Evolutionary conservation across 2,888 invertebrate species (phyloP), one percentile per base, ranked within the genome.

Genomic region (Sminthurides aquaticus): DNA sequence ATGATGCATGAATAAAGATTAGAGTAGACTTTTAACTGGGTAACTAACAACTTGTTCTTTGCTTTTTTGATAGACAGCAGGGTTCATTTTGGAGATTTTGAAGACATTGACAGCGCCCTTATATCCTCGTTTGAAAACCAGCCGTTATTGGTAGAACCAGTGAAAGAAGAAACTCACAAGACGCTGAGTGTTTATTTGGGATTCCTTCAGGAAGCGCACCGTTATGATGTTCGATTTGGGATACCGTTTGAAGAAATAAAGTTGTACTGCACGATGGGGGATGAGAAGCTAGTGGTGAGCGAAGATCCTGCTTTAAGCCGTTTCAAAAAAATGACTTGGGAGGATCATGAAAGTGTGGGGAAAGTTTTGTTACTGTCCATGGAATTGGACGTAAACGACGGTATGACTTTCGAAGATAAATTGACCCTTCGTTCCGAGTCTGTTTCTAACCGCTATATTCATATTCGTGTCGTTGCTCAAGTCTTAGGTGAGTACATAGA

Each of bases 21-120:
- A n/a, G n/a, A n/a, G n/a, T n/a, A n/a, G n/a, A n/a, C n/a, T n/a
- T n/a, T n/a, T n/a, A n/a, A n/a, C n/a, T n/a, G n/a, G n/a, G n/a
- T n/a, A n/a, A n/a, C n/a, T n/a, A n/a, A n/a, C n/a, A n/a, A n/a
- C n/a, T n/a, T n/a, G n/a, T n/a, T n/a, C n/a, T n/a, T n/a, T n/a
- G n/a, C 34, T 29, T 26, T 48, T n/a, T 48, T 59, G 62, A 0
- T 28, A 73, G 73, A 73, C 24, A 71, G 71, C 55, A 64, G 71
- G n/a, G 73, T 73, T 57, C 73, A 71, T 56, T 73, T 73, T 54
- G 70, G 70, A 15, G 70, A 69, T 24, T 58, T 62, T 49, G 71
- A 69, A 18, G 69, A 68, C 1, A 58, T 67, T 25, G 57, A 70
- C 18, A 65, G 56, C 1, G 64, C 67, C 3, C 25, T 68, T 2